Conservation (phyloP, 2,797 vertebrate species). For the Threskiornis aethiopicus region DNA sequence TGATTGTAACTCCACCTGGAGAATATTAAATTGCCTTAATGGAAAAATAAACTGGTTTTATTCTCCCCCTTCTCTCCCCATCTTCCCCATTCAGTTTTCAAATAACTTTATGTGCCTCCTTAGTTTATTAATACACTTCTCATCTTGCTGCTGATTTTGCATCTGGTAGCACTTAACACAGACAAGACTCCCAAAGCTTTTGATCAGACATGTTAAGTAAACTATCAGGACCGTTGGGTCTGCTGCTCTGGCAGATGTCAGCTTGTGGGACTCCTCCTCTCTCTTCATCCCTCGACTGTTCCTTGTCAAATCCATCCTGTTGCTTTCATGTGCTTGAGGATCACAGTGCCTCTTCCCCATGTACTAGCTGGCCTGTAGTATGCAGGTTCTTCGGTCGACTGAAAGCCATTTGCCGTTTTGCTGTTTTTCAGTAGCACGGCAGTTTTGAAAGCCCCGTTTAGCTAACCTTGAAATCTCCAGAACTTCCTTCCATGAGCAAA, state of each 20-base stretch:
- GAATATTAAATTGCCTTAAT: constrained; percentile 56
- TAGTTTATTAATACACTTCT: constrained; percentile 54
- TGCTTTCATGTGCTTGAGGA: background rate
- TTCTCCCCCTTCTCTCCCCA: background rate
- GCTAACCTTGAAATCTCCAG: background rate
- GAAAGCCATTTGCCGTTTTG: background rate
- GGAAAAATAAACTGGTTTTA: constrained; percentile 56
- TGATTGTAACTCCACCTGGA: background rate
- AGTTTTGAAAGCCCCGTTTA: background rate
- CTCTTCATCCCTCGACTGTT: background rate
- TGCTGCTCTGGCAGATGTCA: constrained; percentile 15
- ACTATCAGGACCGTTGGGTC: background rate
- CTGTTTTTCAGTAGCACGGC: background rate
- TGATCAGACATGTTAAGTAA: constrained; percentile 56
- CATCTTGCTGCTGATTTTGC: constrained; percentile 52
- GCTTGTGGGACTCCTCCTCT: background rate
- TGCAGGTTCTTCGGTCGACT: accelerated
- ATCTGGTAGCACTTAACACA: constrained; percentile 48
- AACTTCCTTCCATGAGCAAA: background rate
- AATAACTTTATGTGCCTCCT: constrained; percentile 28
- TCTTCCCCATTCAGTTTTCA: constrained; percentile 38
- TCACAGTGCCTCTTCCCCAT: background rate
- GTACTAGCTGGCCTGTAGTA: background rate
- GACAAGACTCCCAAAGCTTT: constrained; percentile 45
- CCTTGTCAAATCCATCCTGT: background rate